Percentiles rank a stretch among this genome's conserved stretches.
phyloP scores from a whole-genome alignment of 2,113 vertebrate genomes.

The Ginglymostoma cirratum region DNA sequence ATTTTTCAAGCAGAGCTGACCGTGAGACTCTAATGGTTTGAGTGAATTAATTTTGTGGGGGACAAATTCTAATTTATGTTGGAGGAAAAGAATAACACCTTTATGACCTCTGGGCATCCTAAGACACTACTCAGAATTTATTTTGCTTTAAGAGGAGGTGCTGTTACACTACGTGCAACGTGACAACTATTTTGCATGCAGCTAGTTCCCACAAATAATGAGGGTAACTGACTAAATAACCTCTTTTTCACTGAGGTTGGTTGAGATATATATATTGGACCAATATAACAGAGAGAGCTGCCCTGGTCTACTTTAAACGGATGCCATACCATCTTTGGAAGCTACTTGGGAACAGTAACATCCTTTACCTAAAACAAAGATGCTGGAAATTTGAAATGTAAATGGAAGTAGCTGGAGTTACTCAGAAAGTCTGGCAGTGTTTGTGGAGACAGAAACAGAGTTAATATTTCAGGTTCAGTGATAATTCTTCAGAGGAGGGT shows the following conservation, averaged over 20 bases:
- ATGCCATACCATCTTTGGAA: background rate
- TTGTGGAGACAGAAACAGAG: background rate
- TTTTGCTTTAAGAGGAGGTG: background rate
- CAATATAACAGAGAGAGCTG: background rate
- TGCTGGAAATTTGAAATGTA: no score
- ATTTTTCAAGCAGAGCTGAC: background rate
- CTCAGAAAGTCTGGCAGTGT: background rate
- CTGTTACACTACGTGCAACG: background rate
- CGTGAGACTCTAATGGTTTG: background rate
- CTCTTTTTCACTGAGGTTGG: background rate
- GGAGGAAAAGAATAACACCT: background rate
- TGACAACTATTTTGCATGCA: background rate
- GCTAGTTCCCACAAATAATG: background rate
- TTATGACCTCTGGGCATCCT: background rate
- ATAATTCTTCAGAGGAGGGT: no score
- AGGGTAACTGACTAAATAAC: background rate
- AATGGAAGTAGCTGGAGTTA: no score
- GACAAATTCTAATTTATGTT: background rate
- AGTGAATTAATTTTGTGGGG: background rate
- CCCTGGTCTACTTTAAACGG: background rate
- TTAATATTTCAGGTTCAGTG: no score
- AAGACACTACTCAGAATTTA: background rate
- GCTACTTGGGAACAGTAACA: background rate
- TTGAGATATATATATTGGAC: background rate
- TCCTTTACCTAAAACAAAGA: background rate